A percentile compares a stretch with the other conserved stretches of the same genome.
These are phyloP conservation scores for Hydractinia echinata DNA, from an alignment of 30 jellyfish, hydroid and myxozoan genomes.

Conservation along the genomic window DNA sequence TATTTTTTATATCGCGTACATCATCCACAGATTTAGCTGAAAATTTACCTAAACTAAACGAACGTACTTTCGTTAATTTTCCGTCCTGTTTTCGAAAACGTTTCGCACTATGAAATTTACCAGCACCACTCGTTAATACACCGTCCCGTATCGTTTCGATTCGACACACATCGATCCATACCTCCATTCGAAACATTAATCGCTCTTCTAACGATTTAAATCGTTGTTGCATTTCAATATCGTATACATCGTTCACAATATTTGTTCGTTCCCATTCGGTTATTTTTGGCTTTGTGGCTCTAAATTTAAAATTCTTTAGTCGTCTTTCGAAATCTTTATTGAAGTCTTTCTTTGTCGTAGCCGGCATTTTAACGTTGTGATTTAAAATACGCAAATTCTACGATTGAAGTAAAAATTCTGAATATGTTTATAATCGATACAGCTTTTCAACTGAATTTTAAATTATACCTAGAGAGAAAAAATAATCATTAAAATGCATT, in stretches of 20 bases:
- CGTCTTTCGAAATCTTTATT: conserved; percentile 12
- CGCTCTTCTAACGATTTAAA: conserved; percentile 5
- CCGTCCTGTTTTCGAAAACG: conserved; percentile 17
- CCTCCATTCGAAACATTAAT: conserved; percentile 7
- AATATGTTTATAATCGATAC: too few species aligned
- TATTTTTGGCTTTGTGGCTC: background rate
- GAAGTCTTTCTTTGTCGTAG: background rate
- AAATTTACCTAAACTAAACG: background rate
- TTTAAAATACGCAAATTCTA: too few species aligned
- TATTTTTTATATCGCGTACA: background rate
- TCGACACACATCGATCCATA: conserved; percentile 16
- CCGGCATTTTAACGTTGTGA: background rate
- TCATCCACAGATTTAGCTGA: conserved; percentile 5
- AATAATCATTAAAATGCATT: too few species aligned
- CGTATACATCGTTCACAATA: conserved; percentile 10
- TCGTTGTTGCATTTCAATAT: conserved; percentile 16
- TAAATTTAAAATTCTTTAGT: background rate
- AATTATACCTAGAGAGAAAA: too few species aligned
- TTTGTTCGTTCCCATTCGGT: background rate
- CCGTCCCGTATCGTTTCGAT: background rate
- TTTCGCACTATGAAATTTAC: conserved; percentile 7
- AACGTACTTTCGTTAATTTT: background rate
- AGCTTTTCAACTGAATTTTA: too few species aligned
- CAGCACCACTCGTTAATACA: background rate
- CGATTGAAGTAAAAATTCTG: too few species aligned